phyloP scores from a whole-genome alignment of 2,888 invertebrate species.

The Ethmia dodecea region DNA sequence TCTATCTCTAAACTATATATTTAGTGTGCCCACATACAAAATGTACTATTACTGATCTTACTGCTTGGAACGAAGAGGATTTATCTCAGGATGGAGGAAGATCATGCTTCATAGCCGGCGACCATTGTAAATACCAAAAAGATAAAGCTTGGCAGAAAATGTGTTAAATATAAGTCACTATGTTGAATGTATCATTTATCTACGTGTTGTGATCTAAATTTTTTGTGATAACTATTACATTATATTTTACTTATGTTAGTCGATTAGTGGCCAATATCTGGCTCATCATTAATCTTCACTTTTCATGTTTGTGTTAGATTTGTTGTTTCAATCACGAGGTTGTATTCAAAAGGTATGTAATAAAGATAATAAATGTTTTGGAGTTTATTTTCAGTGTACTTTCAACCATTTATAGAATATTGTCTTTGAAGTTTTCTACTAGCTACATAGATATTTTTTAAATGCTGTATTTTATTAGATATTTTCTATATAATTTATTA shows the following conservation, averaged over 20 bases:
- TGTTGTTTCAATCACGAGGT: constrained; percentile 26
- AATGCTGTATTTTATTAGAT: too few species aligned
- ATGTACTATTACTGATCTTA: constrained; percentile 67
- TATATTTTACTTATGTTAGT: constrained; percentile 26
- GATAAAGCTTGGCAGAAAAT: constrained; percentile 42
- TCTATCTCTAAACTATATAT: constrained; percentile 68
- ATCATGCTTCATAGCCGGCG: constrained; percentile 23
- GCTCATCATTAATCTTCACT: constrained; percentile 21
- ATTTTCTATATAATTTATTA: too few species aligned
- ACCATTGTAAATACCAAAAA: constrained; percentile 35
- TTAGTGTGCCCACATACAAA: constrained; percentile 72
- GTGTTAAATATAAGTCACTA: constrained; percentile 35
- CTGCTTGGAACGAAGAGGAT: constrained; percentile 24
- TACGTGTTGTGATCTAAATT: constrained; percentile 60
- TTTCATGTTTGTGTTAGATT: constrained; percentile 20
- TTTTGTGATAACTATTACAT: constrained; percentile 63
- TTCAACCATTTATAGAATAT: too few species aligned
- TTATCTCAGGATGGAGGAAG: constrained; percentile 26
- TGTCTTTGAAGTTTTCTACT: too few species aligned
- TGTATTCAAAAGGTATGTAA: constrained; percentile 45
- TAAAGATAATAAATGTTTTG: constrained; percentile 53
- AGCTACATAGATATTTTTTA: too few species aligned
- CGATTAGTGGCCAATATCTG: constrained; percentile 9
- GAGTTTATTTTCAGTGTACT: constrained; percentile 44
- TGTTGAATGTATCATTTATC: constrained; percentile 48